phyloP scores from a whole-genome alignment of 2,888 invertebrate genomes.

The Creontiades dilutus region DNA sequence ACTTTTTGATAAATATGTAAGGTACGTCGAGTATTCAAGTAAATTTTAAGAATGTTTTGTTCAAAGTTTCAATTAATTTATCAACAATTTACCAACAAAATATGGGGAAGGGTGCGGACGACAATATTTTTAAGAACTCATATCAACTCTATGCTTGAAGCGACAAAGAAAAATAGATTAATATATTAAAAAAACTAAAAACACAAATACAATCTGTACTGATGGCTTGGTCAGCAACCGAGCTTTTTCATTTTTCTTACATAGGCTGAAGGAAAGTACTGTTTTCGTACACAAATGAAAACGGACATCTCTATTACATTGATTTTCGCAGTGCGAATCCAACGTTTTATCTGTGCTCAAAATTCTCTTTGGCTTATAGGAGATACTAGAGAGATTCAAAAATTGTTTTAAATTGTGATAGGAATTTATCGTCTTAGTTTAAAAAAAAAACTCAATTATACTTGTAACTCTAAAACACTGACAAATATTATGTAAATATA shows the following conservation, averaged over 20 bases:
- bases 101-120: conserved; percentile 65
- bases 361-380: conserved; percentile 56
- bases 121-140: conserved; percentile 54
- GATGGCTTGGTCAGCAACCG: background rate
- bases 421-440: conserved; percentile 24
- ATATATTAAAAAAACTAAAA: background rate
- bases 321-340: background rate
- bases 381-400: conserved; percentile 30
- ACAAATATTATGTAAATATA: conserved; percentile 40
- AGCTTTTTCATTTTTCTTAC: background rate
- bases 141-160: conserved; percentile 35
- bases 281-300: background rate
- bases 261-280: background rate
- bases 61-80: background rate
- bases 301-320: background rate
- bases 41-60: conserved; percentile 1
- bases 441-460: conserved; percentile 6
- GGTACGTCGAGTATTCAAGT: conserved; percentile 13
- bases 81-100: background rate
- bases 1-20: conserved; percentile 3
- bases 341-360: conserved; percentile 44
- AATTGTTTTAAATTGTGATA: conserved; percentile 48
- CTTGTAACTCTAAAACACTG: background rate
- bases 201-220: no score
- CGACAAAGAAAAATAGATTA: background rate